Evolutionary conservation across 2,888 invertebrate species (phyloP).

Genomic region (Hipparchia semele): DNA sequence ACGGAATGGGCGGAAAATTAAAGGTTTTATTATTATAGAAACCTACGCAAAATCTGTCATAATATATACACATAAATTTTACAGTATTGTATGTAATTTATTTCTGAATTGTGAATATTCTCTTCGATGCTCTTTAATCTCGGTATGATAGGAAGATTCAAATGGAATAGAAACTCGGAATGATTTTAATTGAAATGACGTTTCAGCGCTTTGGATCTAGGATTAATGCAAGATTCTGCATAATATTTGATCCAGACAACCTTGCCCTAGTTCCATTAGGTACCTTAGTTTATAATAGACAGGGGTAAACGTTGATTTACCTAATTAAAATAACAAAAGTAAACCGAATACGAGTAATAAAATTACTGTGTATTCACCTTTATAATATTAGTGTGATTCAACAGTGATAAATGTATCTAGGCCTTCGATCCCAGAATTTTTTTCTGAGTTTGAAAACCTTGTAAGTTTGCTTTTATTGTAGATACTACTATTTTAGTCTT

Average conservation of each 20-base stretch:
- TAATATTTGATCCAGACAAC: conserved; percentile 27
- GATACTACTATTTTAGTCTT: no score
- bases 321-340: not conserved
- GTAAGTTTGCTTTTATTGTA: no score
- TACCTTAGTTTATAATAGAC: not conserved
- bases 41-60: no score
- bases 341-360: no score
- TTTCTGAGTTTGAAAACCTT: no score
- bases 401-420: no score
- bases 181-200: conserved; percentile 62
- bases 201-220: conserved; percentile 31
- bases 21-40: no score
- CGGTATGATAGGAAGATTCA: conserved; percentile 2
- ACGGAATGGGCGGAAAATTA: no score
- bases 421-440: no score
- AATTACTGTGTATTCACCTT: no score
- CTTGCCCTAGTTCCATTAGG: not conserved
- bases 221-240: conserved; percentile 30
- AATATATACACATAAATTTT: no score
- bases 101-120: not conserved
- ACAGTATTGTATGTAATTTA: not conserved
- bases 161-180: conserved; percentile 46
- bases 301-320: not conserved
- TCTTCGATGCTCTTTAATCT: not conserved
- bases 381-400: no score